Evolutionary conservation across 2,113 vertebrate genomes (phyloP), one percentile per base, ranked within the genome.

Genomic region (Oreamnos americanus): DNA sequence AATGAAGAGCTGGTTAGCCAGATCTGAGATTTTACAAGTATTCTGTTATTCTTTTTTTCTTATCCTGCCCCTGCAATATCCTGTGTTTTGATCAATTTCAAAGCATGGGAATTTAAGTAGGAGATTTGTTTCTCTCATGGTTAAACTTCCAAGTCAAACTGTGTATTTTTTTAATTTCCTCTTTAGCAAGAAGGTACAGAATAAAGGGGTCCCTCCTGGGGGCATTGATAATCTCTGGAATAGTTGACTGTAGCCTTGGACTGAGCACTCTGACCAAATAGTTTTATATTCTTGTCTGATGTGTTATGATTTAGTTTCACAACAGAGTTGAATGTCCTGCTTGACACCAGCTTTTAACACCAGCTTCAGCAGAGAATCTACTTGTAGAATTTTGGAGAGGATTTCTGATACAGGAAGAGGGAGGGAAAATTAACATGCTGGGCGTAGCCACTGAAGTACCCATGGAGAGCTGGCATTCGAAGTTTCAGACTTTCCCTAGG

Each of bases 61-160:
- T 8, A 91, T 21, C 13, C 6, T 23, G 60, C 10, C 14, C 28
- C 21, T 84, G 28, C 4, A 53, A 82, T 91, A 76, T 86, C 26
- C 84, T 96, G 12, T 14, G 79, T 92, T 96, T 97, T 89, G 47
- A 91, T 89, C 23, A 94, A 6, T 87, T 74, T 28, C 53, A 84
- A 89, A 92, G 83, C 36, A 79, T 87, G 45, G 33, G 30, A 47
- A 93, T 6, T 84, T n/a, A 87, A 39, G 7, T 78, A 67, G 86
- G 67, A 67, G 88, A 58, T 88, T 51, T 36, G 16, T 93, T 94
- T 91, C n/a, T 82, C 74, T 30, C 30, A 91, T 79, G 39, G 39
- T 58, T 82, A 93, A 26, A 76, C n/a, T 91, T 76, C 58, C 67
- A 90, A 92, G 55, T n/a, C 23, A 95, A 86, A 53, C 26, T 10